phyloP scores from a whole-genome alignment of 2,113 vertebrate genomes.

The Rostratula benghalensis region DNA sequence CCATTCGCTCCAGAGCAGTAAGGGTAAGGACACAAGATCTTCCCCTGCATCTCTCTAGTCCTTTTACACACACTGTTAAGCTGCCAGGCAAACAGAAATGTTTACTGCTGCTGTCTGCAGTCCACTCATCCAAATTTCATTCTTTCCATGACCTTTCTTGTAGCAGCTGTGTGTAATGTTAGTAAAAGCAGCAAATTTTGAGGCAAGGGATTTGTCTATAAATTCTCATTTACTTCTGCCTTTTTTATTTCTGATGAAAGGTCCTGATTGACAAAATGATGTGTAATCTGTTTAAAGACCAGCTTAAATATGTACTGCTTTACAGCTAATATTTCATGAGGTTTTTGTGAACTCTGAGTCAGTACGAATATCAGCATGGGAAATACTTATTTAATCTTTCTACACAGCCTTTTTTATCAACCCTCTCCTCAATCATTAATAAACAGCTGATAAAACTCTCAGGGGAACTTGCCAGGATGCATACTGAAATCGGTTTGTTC shows the following conservation, averaged over 20 bases:
- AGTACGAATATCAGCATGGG: neutral
- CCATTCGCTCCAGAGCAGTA: neutral
- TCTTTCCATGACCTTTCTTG: neutral
- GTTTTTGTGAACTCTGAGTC: neutral
- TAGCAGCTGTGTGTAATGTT: neutral
- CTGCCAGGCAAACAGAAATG: neutral
- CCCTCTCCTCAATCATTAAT: constrained; percentile 5
- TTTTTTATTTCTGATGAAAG: neutral
- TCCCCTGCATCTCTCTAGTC: neutral
- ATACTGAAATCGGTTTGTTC: neutral
- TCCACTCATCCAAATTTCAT: neutral
- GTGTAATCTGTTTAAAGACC: neutral
- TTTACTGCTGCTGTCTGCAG: neutral
- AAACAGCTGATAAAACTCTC: constrained; percentile 10
- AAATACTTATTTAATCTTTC: constrained; percentile 8
- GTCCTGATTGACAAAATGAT: neutral
- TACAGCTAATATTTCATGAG: neutral
- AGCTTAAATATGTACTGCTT: neutral
- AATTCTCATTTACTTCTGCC: neutral
- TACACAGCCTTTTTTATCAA: constrained; percentile 16
- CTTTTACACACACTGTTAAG: neutral
- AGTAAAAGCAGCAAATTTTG: neutral
- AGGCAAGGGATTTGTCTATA: neutral
- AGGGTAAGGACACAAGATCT: neutral
- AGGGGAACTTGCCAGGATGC: neutral